Evolutionary conservation across 37 sponge, comb jelly and placozoan species (phyloP).

Genomic region (Oopsacas minuta): DNA sequence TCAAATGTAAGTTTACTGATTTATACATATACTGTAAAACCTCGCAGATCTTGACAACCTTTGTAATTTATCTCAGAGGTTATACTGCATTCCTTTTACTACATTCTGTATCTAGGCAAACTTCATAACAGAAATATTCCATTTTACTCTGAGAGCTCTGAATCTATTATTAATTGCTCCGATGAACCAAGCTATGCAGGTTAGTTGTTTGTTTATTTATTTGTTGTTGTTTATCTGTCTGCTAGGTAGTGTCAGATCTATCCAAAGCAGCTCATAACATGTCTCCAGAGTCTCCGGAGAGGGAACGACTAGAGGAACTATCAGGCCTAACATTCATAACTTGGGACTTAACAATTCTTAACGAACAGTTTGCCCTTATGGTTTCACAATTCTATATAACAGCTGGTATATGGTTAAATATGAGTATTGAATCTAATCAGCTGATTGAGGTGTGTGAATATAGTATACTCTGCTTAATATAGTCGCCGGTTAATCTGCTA

Average conservation of each 20-base stretch:
- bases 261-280: background rate
- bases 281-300: background rate
- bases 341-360: slow-evolving; percentile 35
- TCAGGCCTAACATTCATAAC: background rate
- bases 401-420: background rate
- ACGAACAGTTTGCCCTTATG: slow-evolving; percentile 28
- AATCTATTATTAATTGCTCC: slow-evolving; percentile 54
- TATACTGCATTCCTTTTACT: background rate
- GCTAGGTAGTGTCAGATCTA: background rate
- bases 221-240: background rate
- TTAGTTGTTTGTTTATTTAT: background rate
- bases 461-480: too few relatives aligned
- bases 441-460: background rate
- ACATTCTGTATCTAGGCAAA: slow-evolving; percentile 31
- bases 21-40: background rate
- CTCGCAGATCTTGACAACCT: too few relatives aligned
- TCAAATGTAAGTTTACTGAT: background rate
- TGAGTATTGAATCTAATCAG: background rate
- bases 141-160: slow-evolving; percentile 59
- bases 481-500: background rate
- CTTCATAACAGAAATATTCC: slow-evolving; percentile 71
- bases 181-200: slow-evolving; percentile 17
- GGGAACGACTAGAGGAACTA: background rate
- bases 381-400: slow-evolving; percentile 10
- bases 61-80: background rate